These are phyloP conservation scores for Potamarius usumacintae DNA, from an alignment of 2,113 vertebrate genomes.

Conservation along the genomic window DNA sequence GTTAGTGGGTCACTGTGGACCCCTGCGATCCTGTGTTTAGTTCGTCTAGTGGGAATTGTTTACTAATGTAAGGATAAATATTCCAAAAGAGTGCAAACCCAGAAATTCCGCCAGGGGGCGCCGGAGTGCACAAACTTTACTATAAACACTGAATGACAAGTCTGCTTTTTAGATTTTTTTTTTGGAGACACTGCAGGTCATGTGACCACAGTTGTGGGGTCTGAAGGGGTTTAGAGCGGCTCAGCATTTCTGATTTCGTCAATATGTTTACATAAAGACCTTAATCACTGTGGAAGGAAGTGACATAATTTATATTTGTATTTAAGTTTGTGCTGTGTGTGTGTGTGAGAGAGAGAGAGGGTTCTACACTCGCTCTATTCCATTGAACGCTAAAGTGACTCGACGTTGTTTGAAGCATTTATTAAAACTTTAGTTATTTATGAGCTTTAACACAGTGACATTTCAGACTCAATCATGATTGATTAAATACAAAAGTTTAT, in stretches of 20 bases:
- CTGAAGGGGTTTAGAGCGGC: neutral
- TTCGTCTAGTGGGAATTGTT: neutral
- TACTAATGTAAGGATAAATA: neutral
- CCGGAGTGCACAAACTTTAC: neutral
- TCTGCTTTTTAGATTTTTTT: no score
- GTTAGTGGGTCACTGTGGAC: neutral
- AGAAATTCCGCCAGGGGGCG: slow-evolving; percentile 1
- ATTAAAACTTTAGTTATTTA: slow-evolving; percentile 75
- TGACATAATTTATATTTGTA: slow-evolving; percentile 72
- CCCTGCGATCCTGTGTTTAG: neutral
- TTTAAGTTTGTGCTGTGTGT: slow-evolving; percentile 47
- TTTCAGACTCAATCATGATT: slow-evolving; percentile 21
- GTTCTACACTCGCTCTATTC: slow-evolving; percentile 57
- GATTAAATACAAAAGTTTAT: slow-evolving; percentile 38
- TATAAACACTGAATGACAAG: neutral
- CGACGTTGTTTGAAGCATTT: neutral
- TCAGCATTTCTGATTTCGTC: slow-evolving; percentile 63
- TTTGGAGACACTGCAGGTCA: neutral
- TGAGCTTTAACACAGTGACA: slow-evolving; percentile 70
- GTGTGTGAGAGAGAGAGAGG: slow-evolving; percentile 35
- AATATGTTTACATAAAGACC: slow-evolving; percentile 81
- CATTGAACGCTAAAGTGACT: slow-evolving; percentile 72
- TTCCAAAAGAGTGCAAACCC: neutral
- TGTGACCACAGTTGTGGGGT: neutral
- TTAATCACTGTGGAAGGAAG: slow-evolving; percentile 78